Percentiles rank a stretch among this genome's conserved stretches.
Evolutionary conservation across 2,797 vertebrate species (phyloP).

Genomic region (Atherinosoma microstoma): DNA sequence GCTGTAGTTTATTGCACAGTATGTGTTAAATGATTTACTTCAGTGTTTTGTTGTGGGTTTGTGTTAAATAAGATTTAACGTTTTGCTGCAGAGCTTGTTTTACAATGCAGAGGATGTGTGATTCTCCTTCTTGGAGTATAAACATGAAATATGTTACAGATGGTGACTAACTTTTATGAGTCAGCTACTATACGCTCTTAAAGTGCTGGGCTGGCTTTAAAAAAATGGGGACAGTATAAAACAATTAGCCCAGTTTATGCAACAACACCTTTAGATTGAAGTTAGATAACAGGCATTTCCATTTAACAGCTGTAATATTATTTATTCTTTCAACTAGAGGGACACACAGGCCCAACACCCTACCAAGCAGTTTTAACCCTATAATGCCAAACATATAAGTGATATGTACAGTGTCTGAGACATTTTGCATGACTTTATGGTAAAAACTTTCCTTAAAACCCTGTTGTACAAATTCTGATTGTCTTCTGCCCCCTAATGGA

Average conservation of each 20-base stretch:
- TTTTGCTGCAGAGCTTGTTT: conserved; percentile 51
- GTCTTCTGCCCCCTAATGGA: too few species aligned
- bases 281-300: conserved; percentile 7
- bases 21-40: conserved; percentile 1
- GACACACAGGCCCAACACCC: background rate
- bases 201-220: conserved; percentile 27
- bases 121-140: conserved; percentile 47
- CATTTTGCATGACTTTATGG: too few species aligned
- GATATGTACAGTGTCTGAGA: too few species aligned
- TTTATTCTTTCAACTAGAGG: background rate
- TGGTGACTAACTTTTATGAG: conserved; percentile 49
- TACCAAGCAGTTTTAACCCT: background rate
- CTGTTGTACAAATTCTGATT: too few species aligned
- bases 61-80: conserved; percentile 39
- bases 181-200: conserved; percentile 19
- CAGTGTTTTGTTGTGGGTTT: conserved; percentile 51
- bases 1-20: conserved; percentile 10
- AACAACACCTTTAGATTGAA: conserved; percentile 4
- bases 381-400: too few species aligned
- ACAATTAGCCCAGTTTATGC: conserved; percentile 8
- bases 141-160: conserved; percentile 64
- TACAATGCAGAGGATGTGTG: conserved; percentile 59
- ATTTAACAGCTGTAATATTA: background rate
- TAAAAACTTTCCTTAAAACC: too few species aligned
- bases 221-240: conserved; percentile 25